These are phyloP conservation scores for Zaprionus inermis DNA, from an alignment of 1,140 invertebrate genomes.

Conservation along the genomic window DNA sequence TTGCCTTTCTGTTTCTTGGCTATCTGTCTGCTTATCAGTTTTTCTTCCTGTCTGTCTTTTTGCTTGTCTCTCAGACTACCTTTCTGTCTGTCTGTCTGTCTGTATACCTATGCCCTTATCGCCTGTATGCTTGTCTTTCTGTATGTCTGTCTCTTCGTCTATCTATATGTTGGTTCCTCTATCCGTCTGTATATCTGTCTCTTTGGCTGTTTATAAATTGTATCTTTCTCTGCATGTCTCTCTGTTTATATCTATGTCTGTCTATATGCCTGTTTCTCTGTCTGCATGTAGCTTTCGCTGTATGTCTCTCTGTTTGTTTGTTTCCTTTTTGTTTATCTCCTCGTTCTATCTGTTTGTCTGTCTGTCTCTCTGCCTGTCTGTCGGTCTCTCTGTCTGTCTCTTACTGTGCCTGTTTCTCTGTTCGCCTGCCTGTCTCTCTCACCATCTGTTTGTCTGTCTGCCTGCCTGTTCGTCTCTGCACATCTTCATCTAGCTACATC, in stretches of 20 bases:
- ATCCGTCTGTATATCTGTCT: too few relatives aligned
- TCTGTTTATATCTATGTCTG: background rate
- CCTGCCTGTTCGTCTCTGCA: constrained; percentile 4
- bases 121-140: background rate
- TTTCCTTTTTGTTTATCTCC: too few relatives aligned
- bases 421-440: background rate
- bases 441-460: background rate
- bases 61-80: background rate
- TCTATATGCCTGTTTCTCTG: background rate
- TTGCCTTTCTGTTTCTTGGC: background rate
- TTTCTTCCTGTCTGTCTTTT: background rate
- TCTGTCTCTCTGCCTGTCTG: background rate
- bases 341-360: too few relatives aligned
- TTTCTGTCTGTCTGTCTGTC: background rate
- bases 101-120: background rate
- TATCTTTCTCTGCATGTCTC: background rate
- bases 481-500: background rate
- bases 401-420: background rate
- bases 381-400: background rate
- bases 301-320: background rate
- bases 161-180: too few relatives aligned
- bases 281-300: background rate
- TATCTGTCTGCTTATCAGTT: background rate
- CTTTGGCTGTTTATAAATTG: too few relatives aligned
- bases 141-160: too few relatives aligned